Evolutionary conservation across 1,140 invertebrate species (phyloP), one percentile per base, ranked within the genome.

Genomic region (Drosophila malerkotliana): DNA sequence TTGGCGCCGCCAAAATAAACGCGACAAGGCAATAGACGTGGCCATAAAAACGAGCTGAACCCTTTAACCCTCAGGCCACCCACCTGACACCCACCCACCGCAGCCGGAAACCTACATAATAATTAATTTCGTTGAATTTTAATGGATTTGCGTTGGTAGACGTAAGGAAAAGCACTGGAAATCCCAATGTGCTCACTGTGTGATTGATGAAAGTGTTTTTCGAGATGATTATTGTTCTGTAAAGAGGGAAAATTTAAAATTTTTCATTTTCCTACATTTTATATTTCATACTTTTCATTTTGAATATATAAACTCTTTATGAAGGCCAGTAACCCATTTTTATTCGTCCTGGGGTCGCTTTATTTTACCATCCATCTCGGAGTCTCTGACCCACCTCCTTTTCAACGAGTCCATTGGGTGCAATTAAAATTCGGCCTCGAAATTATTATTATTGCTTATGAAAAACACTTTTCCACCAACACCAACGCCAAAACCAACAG

Each of bases 371-470:
- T 64, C 54, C 34, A 58, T 74, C 39, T 52, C 47, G 48, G 10
- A 39, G 32, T 30, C 7, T 15, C 59, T 51, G 53, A 14, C 71
- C 72, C 72, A 51, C 61, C 60, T 53, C 58, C 56, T 57, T 67
- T 81, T 60, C 73, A 82, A 85, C 84, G 82, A 78, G 81, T 72
- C 81, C 75, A 76, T 75, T 81, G 81, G 81, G 81, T 77, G 78
- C 74, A 85, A 85, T 85, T 85, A 85, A 87, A 84, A 84, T 81
- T 87, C 77, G 77, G 77, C 82, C 82, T 77, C 77, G 68, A 85
- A 87, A 85, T 85, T 85, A 87, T 85, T 85, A 77, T 85, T 85
- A 87, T 81, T 85, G 77, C 81, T 87, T 77, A 87, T 87, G 78
- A 87, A 87, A 85, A 85, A 85, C 78, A 81, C 73, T 85, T 84